Evolutionary conservation across 2,113 vertebrate species (phyloP), one percentile per base, ranked within the genome.

Genomic region (rabbit (Oryctolagus cuniculus)): DNA sequence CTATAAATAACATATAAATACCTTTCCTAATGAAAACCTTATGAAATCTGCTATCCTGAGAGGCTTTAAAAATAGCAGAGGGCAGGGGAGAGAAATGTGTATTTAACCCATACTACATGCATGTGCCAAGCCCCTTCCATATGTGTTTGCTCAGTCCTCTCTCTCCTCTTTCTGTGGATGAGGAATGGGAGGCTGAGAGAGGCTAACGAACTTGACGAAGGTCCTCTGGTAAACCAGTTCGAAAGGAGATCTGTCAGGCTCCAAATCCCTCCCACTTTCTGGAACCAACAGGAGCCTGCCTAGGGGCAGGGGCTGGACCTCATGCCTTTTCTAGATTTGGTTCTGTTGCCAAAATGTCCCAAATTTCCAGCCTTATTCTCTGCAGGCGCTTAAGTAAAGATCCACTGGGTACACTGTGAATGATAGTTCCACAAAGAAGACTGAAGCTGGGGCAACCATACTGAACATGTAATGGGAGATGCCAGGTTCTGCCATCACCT

Each of bases 1-100:
- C 97, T 97, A 97, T 95, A 96, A 97, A 97, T 97, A 97, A 89
- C 91, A 95, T 25, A 55, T 89, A 96, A 97, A 97, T 95, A 94
- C 86, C 91, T 96, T 93, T 95, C 75, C 36, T 96, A 96, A 97
- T 97, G 95, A 95, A 95, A 96, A 96, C 96, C 96, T 36, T 93
- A 95, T 91, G 95, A 81, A 80, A 89, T 91, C 84, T 55, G 90
- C 90, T 91, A 93, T 78, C 63, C 67, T 82, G 77, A 66, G 80
- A 94, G 67, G 25, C 17, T 77, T 93, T 88, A 51, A 89, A 92
- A 95, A 87, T 84, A 94, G 82, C 61, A 83, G 92, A 94, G 78
- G 55, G 78, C 69, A 93, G 82, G n/a, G 19, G 83, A 74, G 58
- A 61, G 44, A 83, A 96, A 80, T 22, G 74, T 61, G 4, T 74